Evolutionary conservation across 2,888 invertebrate species (phyloP).

Genomic region (Ctenicera cuprea): DNA sequence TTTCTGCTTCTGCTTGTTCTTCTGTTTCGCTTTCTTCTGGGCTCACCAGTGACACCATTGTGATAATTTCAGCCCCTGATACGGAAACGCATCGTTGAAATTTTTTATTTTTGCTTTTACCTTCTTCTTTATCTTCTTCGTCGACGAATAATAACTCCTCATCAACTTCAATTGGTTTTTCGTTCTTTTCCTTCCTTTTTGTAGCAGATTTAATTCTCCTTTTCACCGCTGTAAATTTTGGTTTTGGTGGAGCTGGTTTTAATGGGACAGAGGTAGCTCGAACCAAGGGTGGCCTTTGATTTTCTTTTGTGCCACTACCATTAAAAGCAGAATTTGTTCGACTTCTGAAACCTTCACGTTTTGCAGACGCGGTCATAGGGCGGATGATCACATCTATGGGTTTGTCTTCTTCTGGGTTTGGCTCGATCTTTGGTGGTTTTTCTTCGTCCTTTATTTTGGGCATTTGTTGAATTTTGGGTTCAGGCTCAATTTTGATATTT

Average conservation of each 20-base stretch:
- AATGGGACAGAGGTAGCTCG: slow-evolving; percentile 67
- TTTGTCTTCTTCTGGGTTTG: slow-evolving; percentile 38
- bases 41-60: slow-evolving; percentile 81
- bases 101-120: slow-evolving; percentile 43
- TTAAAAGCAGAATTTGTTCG: slow-evolving; percentile 69
- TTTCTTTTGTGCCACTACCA: slow-evolving; percentile 60
- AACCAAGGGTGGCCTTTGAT: slow-evolving; percentile 65
- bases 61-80: slow-evolving; percentile 74
- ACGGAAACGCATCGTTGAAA: slow-evolving; percentile 61
- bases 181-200: slow-evolving; percentile 52
- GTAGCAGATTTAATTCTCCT: slow-evolving; percentile 62
- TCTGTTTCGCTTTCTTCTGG: slow-evolving; percentile 81
- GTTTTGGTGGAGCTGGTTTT: slow-evolving; percentile 60
- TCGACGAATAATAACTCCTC: slow-evolving; percentile 6
- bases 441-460: slow-evolving; percentile 12
- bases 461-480: not conserved
- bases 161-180: slow-evolving; percentile 58
- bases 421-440: slow-evolving; percentile 7
- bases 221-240: slow-evolving; percentile 66
- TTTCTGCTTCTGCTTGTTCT: slow-evolving; percentile 62
- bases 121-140: slow-evolving; percentile 42
- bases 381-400: slow-evolving; percentile 64
- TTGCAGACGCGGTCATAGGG: slow-evolving; percentile 66
- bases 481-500: slow-evolving; percentile 29
- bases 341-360: slow-evolving; percentile 68